Evolutionary conservation across 2,113 vertebrate genomes (phyloP), one percentile per base, ranked within the genome.

Genomic region (Myotis brandtii): DNA sequence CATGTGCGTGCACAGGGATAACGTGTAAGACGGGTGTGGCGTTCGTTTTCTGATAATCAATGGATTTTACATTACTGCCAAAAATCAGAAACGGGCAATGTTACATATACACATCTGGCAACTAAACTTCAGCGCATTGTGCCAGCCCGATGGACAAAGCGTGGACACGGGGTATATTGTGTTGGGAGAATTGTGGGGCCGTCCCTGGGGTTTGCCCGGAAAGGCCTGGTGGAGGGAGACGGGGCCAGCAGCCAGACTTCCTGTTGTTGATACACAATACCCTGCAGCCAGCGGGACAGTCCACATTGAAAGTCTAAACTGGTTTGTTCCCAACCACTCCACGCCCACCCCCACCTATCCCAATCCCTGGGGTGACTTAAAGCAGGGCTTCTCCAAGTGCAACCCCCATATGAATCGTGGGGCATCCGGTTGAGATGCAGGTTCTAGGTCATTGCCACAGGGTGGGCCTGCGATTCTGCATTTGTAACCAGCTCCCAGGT

Each of bases 401-500:
- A 13, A 3, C 25, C 48, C 27, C 6, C 20, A 3, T 1, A 0
- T 0, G 1, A 14, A 1, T 54, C 8, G 3, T 16, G 1, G 0
- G n/a, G 50, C 0, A 0, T 52, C 20, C 4, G 12, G 16, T 10
- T 50, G n/a, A 40, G 25, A 48, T 4, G 48, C 18, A 23, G 76
- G 17, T 23, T 34, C 85, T 0, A 17, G n/a, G 12, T 27, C 40
- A 30, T 62, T 0, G 17, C 1, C 12, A 9, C 6, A 4, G 5
- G 37, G 32, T 10, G 59, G 32, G 6, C 50, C 64, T 66, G 30
- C 1, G 14, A 32, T 32, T 66, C 64, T 66, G 64, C 17, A 4
- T 21, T 32, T 81, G 46, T 37, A 34, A 16, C 43, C 34, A 16
- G 62, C 52, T n/a, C 23, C 34, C 18, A 4, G 17, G 14, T 12